A percentile compares a stretch with the other conserved stretches of the same genome.
Conservation (phyloP, 2,797 vertebrate species). For the Diplodus sargus region DNA sequence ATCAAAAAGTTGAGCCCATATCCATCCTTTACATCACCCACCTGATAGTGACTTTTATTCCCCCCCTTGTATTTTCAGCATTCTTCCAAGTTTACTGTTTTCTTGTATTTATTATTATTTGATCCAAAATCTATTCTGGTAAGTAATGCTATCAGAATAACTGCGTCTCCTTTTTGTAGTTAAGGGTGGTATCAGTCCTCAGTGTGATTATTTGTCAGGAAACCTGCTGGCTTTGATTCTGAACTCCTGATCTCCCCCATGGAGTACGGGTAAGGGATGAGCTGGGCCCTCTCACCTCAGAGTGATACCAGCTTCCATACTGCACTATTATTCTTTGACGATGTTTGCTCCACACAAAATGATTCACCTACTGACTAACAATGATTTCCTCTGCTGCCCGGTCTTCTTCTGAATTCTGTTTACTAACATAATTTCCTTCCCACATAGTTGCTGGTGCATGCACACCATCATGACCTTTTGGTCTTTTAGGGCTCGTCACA, state of each 20-base stretch:
- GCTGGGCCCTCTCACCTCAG: conserved; percentile 36
- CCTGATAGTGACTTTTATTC: not conserved
- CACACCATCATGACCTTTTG: not conserved
- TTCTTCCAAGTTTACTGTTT: not conserved
- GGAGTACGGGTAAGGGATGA: conserved; percentile 20
- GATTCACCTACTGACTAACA: conserved; percentile 18
- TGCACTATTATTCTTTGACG: conserved; percentile 4
- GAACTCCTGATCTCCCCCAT: conserved; percentile 33
- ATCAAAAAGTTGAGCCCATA: too few species aligned
- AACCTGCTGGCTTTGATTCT: conserved; percentile 21
- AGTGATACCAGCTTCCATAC: conserved; percentile 24
- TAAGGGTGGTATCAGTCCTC: not conserved
- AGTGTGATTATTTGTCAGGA: conserved; percentile 10
- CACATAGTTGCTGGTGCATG: not conserved
- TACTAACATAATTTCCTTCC: not conserved
- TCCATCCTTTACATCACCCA: too few species aligned
- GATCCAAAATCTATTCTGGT: not conserved
- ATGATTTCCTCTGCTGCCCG: not conserved
- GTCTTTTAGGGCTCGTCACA: too few species aligned
- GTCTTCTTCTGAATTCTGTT: not conserved
- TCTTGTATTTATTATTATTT: too few species aligned
- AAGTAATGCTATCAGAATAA: too few species aligned
- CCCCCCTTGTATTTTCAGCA: not conserved
- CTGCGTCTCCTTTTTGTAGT: not conserved
- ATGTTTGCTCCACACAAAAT: conserved; percentile 1